Conservation (phyloP, 2,888 invertebrate species). For the Leptura quadrifasciata region DNA sequence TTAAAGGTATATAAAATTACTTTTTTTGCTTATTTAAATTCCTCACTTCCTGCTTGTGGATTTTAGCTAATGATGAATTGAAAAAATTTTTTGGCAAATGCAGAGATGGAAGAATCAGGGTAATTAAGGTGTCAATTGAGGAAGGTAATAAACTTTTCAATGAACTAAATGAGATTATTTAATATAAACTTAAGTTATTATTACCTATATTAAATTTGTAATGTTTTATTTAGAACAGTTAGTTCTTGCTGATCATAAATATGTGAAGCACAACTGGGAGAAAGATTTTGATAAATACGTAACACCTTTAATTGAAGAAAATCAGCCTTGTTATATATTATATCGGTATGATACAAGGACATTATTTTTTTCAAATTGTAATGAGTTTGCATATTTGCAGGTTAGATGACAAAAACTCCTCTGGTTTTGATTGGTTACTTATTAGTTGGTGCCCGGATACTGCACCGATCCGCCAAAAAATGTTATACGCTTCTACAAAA, state of each 20-base stretch:
- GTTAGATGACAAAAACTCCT: conserved; percentile 85
- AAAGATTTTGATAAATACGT: conserved; percentile 89
- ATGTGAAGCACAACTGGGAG: conserved; percentile 87
- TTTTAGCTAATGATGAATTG: conserved; percentile 88
- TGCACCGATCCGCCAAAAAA: conserved; percentile 94
- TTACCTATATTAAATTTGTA: not conserved
- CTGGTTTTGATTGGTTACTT: conserved; percentile 93
- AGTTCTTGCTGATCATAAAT: conserved; percentile 79
- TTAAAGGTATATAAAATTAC: conserved; percentile 80
- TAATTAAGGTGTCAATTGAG: conserved; percentile 89
- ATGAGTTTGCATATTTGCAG: conserved; percentile 71
- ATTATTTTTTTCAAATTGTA: not conserved
- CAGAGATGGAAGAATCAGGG: conserved; percentile 86
- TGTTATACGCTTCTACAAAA: conserved; percentile 98
- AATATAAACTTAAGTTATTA: not conserved
- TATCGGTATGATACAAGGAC: conserved; percentile 78
- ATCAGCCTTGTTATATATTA: conserved; percentile 93
- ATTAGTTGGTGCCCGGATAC: conserved; percentile 96
- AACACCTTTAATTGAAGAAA: conserved; percentile 82
- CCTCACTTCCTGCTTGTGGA: conserved; percentile 5
- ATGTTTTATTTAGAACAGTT: conserved; percentile 82
- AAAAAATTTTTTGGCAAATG: conserved; percentile 89
- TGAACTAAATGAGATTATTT: not conserved
- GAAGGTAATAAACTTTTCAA: conserved; percentile 79
- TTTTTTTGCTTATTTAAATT: conserved; percentile 40